These are phyloP conservation scores for Drosophila chauvacae DNA, from an alignment of 1,140 invertebrate species.

Conservation along the genomic window DNA sequence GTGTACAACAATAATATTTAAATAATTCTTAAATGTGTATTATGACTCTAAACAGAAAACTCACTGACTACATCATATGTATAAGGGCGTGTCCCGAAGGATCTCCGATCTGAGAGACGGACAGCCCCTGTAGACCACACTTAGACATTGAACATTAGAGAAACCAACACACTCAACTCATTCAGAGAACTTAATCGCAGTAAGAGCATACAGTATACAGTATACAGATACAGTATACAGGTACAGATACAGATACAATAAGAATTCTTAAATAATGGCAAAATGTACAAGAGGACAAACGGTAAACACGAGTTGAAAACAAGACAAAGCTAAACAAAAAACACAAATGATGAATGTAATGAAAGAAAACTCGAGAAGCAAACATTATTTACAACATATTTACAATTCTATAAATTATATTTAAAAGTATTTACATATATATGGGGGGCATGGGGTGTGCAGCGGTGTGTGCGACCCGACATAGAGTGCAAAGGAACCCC, in stretches of 20 bases:
- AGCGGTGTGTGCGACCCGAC: slow-evolving; percentile 41
- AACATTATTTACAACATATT: slow-evolving; percentile 68
- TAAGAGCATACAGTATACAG: slow-evolving; percentile 41
- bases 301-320: slow-evolving; percentile 48
- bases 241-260: slow-evolving; percentile 19
- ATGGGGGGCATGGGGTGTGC: slow-evolving; percentile 39
- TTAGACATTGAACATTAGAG: slow-evolving; percentile 29
- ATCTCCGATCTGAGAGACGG: slow-evolving; percentile 16
- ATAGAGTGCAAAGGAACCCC: slow-evolving; percentile 40
- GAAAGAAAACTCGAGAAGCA: slow-evolving; percentile 47
- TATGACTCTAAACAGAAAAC: slow-evolving; percentile 61
- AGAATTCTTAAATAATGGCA: slow-evolving; percentile 57
- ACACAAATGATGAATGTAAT: slow-evolving; percentile 21
- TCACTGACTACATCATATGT: slow-evolving; percentile 27
- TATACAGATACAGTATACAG: slow-evolving; percentile 15
- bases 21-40: slow-evolving; percentile 80
- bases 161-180: slow-evolving; percentile 22
- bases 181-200: slow-evolving; percentile 50
- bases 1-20: slow-evolving; percentile 81
- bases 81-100: slow-evolving; percentile 7
- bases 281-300: slow-evolving; percentile 56
- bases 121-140: slow-evolving; percentile 24
- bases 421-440: slow-evolving; percentile 66
- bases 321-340: slow-evolving; percentile 29
- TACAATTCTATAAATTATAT: slow-evolving; percentile 68